Conservation (phyloP, 2,888 invertebrate species). For the Trichopoda pennipes region DNA sequence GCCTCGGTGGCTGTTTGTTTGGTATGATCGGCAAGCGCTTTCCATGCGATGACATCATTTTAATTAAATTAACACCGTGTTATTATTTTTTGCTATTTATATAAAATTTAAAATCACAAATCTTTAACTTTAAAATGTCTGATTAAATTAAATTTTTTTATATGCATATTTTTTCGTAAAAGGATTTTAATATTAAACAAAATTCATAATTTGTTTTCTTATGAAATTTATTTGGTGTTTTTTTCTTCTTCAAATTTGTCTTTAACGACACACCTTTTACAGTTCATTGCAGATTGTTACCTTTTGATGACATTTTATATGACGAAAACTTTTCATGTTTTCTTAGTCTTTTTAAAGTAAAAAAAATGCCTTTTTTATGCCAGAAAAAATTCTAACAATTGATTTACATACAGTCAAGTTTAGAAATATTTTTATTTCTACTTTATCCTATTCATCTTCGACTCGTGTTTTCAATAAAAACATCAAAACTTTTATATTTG, state of each 20-base stretch:
- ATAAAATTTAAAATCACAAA: too few relatives aligned
- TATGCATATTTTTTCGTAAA: too few relatives aligned
- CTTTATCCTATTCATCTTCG: constrained; percentile 4
- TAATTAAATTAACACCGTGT: too few relatives aligned
- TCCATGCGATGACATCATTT: too few relatives aligned
- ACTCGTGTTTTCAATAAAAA: constrained; percentile 47
- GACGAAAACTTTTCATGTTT: constrained; percentile 30
- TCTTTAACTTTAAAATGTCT: too few relatives aligned
- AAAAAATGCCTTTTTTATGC: constrained; percentile 3
- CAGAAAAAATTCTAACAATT: constrained; percentile 44
- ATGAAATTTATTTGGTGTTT: background rate
- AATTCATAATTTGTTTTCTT: too few relatives aligned
- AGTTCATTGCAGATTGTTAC: constrained; percentile 7
- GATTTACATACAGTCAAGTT: constrained; percentile 59
- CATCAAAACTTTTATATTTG: constrained; percentile 42
- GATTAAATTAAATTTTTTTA: too few relatives aligned
- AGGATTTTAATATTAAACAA: too few relatives aligned
- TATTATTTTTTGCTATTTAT: too few relatives aligned
- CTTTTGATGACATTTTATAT: constrained; percentile 13
- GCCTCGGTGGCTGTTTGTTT: too few relatives aligned
- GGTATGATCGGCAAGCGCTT: too few relatives aligned
- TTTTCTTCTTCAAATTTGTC: background rate
- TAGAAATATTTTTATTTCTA: constrained; percentile 14
- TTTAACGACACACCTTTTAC: constrained; percentile 4
- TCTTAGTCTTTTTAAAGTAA: constrained; percentile 12